phyloP scores from a whole-genome alignment of 2,113 vertebrate genomes.

The Ciconia maguari region DNA sequence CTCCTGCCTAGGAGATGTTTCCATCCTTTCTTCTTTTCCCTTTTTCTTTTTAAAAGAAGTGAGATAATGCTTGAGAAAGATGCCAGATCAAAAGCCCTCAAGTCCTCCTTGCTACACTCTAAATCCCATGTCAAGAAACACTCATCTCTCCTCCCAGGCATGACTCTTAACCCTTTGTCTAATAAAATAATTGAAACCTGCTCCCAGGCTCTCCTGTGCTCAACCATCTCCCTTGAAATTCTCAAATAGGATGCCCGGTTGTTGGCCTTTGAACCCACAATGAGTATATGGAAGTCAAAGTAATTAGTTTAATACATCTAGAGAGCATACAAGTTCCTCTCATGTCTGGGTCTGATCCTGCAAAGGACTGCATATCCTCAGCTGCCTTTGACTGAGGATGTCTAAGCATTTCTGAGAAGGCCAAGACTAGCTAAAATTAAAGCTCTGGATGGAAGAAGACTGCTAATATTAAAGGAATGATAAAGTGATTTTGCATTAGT shows the following conservation, averaged over 20 bases:
- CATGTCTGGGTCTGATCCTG: conserved; percentile 18
- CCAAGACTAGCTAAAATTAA: neutral
- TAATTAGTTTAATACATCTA: conserved; percentile 57
- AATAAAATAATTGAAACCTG: conserved; percentile 64
- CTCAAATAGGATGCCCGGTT: neutral
- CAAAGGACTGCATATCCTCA: neutral
- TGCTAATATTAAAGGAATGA: neutral
- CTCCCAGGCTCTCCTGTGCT: conserved; percentile 4
- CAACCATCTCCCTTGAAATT: conserved; percentile 48
- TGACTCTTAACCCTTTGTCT: conserved; percentile 46
- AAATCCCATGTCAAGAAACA: conserved; percentile 45
- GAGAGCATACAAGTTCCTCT: conserved; percentile 36
- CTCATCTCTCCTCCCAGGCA: conserved; percentile 31
- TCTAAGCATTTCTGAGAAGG: neutral
- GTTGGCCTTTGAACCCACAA: conserved; percentile 55
- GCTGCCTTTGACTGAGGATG: neutral
- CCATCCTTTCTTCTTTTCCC: neutral
- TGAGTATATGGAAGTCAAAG: conserved; percentile 43
- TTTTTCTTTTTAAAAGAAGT: neutral
- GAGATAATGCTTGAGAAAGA: conserved; percentile 39
- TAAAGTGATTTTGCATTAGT: neutral
- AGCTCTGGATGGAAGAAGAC: neutral
- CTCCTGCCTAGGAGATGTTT: neutral
- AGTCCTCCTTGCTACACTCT: conserved; percentile 23
- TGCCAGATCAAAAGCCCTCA: conserved; percentile 47